phyloP scores from a whole-genome alignment of 2,797 vertebrate species.

The Poecilia velifera region DNA sequence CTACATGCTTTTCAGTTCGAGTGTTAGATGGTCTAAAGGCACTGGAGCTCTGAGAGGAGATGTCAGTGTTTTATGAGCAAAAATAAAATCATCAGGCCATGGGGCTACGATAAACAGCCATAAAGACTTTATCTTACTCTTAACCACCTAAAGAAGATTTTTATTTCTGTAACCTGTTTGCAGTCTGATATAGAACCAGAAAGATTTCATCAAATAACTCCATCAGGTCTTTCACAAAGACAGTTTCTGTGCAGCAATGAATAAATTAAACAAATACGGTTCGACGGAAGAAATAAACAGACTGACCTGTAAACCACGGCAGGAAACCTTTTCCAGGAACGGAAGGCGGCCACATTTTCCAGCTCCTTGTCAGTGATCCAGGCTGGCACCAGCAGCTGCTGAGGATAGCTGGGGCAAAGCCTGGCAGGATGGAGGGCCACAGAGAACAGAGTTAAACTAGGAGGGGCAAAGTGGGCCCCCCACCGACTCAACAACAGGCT shows the following conservation, averaged over 20 bases:
- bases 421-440: conserved; percentile 69
- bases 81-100: not conserved
- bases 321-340: conserved; percentile 97
- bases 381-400: conserved; percentile 95
- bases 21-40: not conserved
- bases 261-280: conserved; percentile 14
- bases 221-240: conserved; percentile 3
- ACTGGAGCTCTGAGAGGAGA: not conserved
- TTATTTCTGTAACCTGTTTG: conserved; percentile 3
- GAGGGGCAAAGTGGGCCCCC: too few species aligned
- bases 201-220: conserved; percentile 16
- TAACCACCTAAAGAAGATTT: not conserved
- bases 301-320: conserved; percentile 93
- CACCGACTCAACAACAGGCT: conserved; percentile 49
- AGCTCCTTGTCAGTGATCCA: conserved; percentile 98
- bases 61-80: not conserved
- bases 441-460: conserved; percentile 26
- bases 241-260: conserved; percentile 7
- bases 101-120: conserved; percentile 2
- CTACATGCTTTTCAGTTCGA: too few species aligned
- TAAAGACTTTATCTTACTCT: conserved; percentile 24
- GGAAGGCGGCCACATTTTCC: conserved; percentile 94
- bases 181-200: conserved; percentile 7
- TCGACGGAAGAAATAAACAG: conserved; percentile 11
- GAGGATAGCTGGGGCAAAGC: conserved; percentile 95